Base-by-base conservation (phyloP, 2,888 invertebrate species). In the Euzetes globulus region DNA sequence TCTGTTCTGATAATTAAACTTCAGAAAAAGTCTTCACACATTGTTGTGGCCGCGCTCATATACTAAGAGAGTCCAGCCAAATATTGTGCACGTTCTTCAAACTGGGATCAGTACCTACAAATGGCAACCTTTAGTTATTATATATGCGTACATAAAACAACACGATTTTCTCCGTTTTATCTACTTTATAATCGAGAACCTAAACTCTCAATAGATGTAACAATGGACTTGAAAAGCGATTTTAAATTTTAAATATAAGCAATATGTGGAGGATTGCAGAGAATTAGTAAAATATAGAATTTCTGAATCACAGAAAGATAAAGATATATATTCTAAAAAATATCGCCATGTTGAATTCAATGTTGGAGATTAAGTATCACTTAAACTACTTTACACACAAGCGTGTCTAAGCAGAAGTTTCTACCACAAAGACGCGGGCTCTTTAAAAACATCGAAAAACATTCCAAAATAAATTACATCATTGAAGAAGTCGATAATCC, bases 71-170 rank as follows among this genome's bases (percentile, higher is more conserved):
- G n/a, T n/a, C n/a, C n/a, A n/a, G n/a, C n/a, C n/a, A n/a, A n/a
- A n/a, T n/a, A n/a, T n/a, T n/a, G n/a, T n/a, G n/a, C n/a, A n/a
- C n/a, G n/a, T n/a, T n/a, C n/a, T n/a, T n/a, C n/a, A n/a, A n/a
- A 41, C 9, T 81, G 80, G 81, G 80, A 81, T 73, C 7, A 76
- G 15, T 75, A 75, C 58, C 60, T 80, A 9, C 77, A 75, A 6
- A 75, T 77, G 33, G 75, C 79, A 5, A 70, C 76, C 9, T 79
- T 78, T 73, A 79, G 79, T 3, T 80, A 79, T 71, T 76, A 79
- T 19, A 73, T 77, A 2, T 76, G 75, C 1, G 50, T 27, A 17
- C 77, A 77, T 29, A 68, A 75, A 11, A 71, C 70, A 0, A 77
- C 76, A 11, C 50, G 58, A 25, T 55, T 27, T 13, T 27, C 41